Conservation (phyloP, 2,888 invertebrate genomes). For the Desoria tigrina region DNA sequence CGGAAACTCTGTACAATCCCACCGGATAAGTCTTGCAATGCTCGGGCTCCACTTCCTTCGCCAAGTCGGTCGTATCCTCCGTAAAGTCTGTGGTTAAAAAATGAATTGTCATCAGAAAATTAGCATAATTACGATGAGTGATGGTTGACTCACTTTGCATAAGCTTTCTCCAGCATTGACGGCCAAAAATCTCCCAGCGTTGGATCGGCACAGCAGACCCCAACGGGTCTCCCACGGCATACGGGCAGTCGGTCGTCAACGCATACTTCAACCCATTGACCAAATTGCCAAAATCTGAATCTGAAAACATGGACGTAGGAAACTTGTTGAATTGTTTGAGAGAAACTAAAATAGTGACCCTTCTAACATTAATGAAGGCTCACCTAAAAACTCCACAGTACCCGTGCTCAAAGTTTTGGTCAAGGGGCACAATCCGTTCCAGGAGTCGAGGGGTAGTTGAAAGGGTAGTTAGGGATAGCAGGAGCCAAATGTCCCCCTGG, state of each 20-base stretch:
- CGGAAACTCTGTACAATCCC: slow-evolving; percentile 74
- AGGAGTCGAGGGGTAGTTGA: slow-evolving; percentile 69
- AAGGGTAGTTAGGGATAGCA: slow-evolving; percentile 68
- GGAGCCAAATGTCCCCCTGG: slow-evolving; percentile 64
- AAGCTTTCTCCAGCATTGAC: slow-evolving; percentile 76
- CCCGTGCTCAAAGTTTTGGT: slow-evolving; percentile 65
- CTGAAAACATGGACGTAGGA: slow-evolving; percentile 57
- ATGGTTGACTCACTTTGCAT: slow-evolving; percentile 67
- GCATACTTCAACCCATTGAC: slow-evolving; percentile 72
- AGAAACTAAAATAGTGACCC: slow-evolving; percentile 1
- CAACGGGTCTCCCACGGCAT: slow-evolving; percentile 66
- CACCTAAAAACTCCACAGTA: slow-evolving; percentile 71
- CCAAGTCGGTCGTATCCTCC: slow-evolving; percentile 69
- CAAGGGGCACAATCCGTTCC: slow-evolving; percentile 68
- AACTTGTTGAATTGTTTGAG: slow-evolving; percentile 13
- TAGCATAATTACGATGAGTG: background rate
- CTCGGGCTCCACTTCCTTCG: slow-evolving; percentile 67
- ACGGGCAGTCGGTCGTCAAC: slow-evolving; percentile 77
- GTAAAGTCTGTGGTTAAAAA: slow-evolving; percentile 61
- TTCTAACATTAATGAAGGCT: slow-evolving; percentile 2
- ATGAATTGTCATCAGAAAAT: background rate
- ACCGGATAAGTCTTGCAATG: slow-evolving; percentile 72
- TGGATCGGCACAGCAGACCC: slow-evolving; percentile 63
- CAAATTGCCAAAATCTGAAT: slow-evolving; percentile 79
- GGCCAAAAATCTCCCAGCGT: slow-evolving; percentile 72